phyloP scores from a whole-genome alignment of 2,888 invertebrate genomes.

The Phlogophora meticulosa region DNA sequence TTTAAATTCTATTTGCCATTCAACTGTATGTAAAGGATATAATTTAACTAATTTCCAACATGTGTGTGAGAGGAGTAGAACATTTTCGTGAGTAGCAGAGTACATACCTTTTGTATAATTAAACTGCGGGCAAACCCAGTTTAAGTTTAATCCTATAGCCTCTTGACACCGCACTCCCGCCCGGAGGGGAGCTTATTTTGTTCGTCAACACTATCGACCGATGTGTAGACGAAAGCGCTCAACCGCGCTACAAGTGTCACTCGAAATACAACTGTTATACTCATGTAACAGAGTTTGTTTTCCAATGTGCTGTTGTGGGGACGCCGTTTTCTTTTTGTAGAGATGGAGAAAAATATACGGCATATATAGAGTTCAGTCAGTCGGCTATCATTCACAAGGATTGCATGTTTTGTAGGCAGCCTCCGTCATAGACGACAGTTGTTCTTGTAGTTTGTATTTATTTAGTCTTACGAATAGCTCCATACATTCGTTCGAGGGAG shows the following conservation, averaged over 20 bases:
- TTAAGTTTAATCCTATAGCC: conserved; percentile 91
- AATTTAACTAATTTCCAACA: conserved; percentile 87
- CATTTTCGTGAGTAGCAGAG: conserved; percentile 83
- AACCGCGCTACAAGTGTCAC: conserved; percentile 79
- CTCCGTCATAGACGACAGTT: conserved; percentile 79
- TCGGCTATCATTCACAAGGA: conserved; percentile 84
- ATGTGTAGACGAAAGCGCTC: conserved; percentile 85
- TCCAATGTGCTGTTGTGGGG: conserved; percentile 71
- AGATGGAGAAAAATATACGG: conserved; percentile 81
- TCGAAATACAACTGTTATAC: conserved; percentile 81
- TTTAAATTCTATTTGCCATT: conserved; percentile 84
- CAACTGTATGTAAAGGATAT: conserved; percentile 81
- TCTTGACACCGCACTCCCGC: conserved; percentile 89
- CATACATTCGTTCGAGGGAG: conserved; percentile 70
- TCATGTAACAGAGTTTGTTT: conserved; percentile 78
- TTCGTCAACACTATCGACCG: conserved; percentile 90
- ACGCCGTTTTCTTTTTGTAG: conserved; percentile 75
- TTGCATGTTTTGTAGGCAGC: conserved; percentile 85
- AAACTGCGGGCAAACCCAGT: conserved; percentile 89
- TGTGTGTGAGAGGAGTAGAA: conserved; percentile 80
- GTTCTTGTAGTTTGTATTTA: conserved; percentile 82
- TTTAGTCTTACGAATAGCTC: conserved; percentile 77
- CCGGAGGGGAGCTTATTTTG: conserved; percentile 89
- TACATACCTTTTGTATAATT: conserved; percentile 90
- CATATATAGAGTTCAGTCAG: conserved; percentile 82